phyloP scores from a whole-genome alignment of 1,140 invertebrate species.

The Heliconius hewitsoni region DNA sequence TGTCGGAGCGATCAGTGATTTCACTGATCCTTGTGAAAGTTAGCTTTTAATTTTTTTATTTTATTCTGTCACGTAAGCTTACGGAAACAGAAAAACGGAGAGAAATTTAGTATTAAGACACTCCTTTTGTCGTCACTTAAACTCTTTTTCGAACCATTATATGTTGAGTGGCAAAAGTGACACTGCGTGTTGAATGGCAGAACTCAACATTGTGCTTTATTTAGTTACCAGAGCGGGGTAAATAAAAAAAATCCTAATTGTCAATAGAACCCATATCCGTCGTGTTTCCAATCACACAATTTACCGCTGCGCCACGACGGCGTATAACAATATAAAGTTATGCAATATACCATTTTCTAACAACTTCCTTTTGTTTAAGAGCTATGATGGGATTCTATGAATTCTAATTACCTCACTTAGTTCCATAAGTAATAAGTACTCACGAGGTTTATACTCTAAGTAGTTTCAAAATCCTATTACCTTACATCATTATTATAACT shows the following conservation, averaged over 20 bases:
- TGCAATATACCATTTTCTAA: background rate
- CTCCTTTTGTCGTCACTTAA: background rate
- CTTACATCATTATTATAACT: constrained; percentile 4
- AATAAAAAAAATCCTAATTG: background rate
- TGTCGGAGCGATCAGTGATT: too few relatives aligned
- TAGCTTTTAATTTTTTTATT: too few relatives aligned
- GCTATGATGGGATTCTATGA: constrained; percentile 8
- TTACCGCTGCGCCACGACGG: too few relatives aligned
- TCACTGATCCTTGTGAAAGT: too few relatives aligned
- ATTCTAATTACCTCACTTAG: constrained; percentile 6
- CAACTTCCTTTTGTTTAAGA: constrained; percentile 4
- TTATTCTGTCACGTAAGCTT: too few relatives aligned
- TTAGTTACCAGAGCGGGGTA: background rate
- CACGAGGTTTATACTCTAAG: background rate
- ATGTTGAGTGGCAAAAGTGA: background rate
- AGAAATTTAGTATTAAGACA: background rate
- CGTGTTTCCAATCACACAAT: too few relatives aligned
- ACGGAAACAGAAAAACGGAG: too few relatives aligned
- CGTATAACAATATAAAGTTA: background rate
- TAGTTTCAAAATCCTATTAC: constrained; percentile 13
- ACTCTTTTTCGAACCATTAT: too few relatives aligned
- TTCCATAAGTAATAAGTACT: constrained; percentile 14
- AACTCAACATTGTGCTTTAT: too few relatives aligned
- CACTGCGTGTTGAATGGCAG: background rate
- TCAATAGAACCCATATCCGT: too few relatives aligned